Base-by-base conservation (phyloP, 2,888 invertebrate species). In the Phaonia tiefii region DNA sequence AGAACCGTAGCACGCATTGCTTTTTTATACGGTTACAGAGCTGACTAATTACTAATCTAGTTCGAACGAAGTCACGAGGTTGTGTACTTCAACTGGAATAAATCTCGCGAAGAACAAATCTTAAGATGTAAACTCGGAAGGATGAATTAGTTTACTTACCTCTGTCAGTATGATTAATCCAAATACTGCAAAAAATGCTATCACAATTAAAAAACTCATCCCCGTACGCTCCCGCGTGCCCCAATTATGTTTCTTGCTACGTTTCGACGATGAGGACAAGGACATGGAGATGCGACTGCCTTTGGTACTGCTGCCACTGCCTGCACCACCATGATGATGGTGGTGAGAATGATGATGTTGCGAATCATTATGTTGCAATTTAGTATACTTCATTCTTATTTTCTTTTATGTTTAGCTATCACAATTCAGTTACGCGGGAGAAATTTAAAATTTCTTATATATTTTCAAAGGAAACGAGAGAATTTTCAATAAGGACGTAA, bases 131-230 rank as follows among this genome's bases (percentile, higher is more conserved):
- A n/a, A n/a, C n/a, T n/a, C n/a, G n/a, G n/a, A n/a, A n/a, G n/a
- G n/a, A n/a, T n/a, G n/a, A n/a, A n/a, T n/a, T n/a, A n/a, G n/a
- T n/a, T n/a, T n/a, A 82, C 89, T 92, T 86, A 97, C 95, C 91
- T 97, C 97, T 82, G 97, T 96, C 85, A 97, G 93, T 81, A 97
- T 95, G 87, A 97, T 97, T 86, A 96, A 92, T 60, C 96, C 96
- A 89, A 97, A 97, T 78, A 97, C 95, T 51, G 95, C 95, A 91
- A 97, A 96, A 91, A 97, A 97, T 92, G 96, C 96, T 85, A 97
- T 94, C 83, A 97, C 96, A 90, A 97, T 95, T 91, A 97, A 94
- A 92, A 97, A 97, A 88, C 96, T 96, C 93, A 96, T 95, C 90
- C 96, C 95, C 85, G 96, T 96, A 85, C 96, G 93, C 90, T 96